Evolutionary conservation across 1,140 invertebrate species (phyloP).

Genomic region (Propsilocerus akamusi): DNA sequence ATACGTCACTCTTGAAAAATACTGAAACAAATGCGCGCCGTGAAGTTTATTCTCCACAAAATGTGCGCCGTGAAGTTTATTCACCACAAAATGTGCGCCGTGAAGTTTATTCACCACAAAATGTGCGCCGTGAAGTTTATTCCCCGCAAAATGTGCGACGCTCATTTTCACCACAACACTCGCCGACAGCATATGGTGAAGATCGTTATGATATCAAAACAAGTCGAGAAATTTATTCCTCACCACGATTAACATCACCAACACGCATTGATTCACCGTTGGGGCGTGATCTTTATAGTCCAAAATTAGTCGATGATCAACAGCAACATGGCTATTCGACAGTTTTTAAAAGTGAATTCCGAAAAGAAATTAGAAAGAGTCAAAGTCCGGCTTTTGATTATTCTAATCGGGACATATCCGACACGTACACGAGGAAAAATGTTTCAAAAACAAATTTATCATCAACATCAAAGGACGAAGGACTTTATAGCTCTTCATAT

Average conservation of each 20-base stretch:
- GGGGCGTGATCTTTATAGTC: neutral
- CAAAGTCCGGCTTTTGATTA: neutral
- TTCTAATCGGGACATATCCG: conserved; percentile 10
- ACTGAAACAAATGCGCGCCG: conserved; percentile 6
- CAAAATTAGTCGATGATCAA: neutral
- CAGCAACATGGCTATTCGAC: neutral
- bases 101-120: conserved; percentile 9
- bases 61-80: conserved; percentile 17
- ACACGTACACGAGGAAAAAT: conserved; percentile 9
- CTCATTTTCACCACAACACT: conserved; percentile 21
- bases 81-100: conserved; percentile 16
- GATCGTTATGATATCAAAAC: neutral
- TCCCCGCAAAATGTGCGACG: conserved; percentile 13
- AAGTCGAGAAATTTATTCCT: neutral
- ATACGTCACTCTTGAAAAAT: conserved; percentile 12
- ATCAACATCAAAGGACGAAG: neutral
- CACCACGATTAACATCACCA: conserved; percentile 9
- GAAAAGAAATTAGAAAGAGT: neutral
- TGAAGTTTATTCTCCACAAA: conserved; percentile 4
- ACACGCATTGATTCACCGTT: neutral
- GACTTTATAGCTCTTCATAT: conserved; percentile 2
- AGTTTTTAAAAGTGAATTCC: neutral
- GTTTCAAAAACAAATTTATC: neutral
- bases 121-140: conserved; percentile 19
- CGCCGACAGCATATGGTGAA: conserved; percentile 12